These are phyloP conservation scores for Ormyrus labotus DNA, from an alignment of 2,888 invertebrate species.

Conservation along the genomic window DNA sequence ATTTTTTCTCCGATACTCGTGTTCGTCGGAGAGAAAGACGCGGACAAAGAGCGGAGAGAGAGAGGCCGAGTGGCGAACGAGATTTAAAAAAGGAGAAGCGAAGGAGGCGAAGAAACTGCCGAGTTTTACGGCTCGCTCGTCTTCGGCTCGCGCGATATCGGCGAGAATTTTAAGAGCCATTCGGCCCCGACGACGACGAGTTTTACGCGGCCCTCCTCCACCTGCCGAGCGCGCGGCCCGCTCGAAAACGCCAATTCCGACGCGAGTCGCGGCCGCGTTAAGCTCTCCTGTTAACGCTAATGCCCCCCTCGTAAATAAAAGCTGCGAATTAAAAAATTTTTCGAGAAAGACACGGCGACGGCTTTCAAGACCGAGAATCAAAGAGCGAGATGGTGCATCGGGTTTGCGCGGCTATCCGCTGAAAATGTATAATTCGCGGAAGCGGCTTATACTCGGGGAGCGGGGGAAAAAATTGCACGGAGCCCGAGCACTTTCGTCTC, in stretches of 20 bases:
- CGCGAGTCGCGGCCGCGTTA: conserved; percentile 27
- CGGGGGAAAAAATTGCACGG: background rate
- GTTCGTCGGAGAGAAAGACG: background rate
- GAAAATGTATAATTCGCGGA: no score
- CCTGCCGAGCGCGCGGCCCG: conserved; percentile 17
- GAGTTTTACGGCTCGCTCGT: conserved; percentile 37
- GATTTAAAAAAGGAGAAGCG: conserved; percentile 35
- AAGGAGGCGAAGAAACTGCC: background rate
- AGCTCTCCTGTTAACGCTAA: conserved; percentile 54
- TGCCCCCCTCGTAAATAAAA: conserved; percentile 55
- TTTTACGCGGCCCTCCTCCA: conserved; percentile 37
- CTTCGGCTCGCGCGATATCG: conserved; percentile 45
- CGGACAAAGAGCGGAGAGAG: conserved; percentile 33
- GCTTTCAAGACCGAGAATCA: no score
- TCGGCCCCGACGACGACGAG: conserved; percentile 24
- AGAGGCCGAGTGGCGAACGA: conserved; percentile 14
- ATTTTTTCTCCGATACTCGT: background rate
- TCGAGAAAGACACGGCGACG: background rate
- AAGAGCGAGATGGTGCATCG: no score
- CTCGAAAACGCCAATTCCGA: conserved; percentile 54
- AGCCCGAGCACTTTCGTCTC: conserved; percentile 13
- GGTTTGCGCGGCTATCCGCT: no score
- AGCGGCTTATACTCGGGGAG: no score
- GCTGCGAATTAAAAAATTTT: background rate
- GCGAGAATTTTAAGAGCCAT: conserved; percentile 58